Base-by-base conservation (phyloP, 2,888 invertebrate genomes). In the Laothoe populi region DNA sequence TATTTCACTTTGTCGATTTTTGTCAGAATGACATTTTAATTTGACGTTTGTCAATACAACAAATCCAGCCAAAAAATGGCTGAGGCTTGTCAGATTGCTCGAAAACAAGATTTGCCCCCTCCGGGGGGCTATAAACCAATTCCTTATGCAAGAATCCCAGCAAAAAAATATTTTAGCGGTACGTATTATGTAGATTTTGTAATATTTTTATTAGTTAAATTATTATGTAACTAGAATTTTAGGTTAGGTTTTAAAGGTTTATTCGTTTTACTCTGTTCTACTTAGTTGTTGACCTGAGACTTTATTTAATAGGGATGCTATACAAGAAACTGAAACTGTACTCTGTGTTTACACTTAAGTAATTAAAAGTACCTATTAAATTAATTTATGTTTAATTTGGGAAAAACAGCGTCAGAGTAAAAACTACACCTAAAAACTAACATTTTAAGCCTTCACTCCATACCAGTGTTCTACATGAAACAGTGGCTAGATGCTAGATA, bases 41-140 rank as follows among this genome's bases (percentile, higher is more conserved):
- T 49, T 59, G 21, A n/a, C 46, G 11, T 1, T 57, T 40, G 61
- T 57, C 7, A 53, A 67, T 70, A 69, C 59, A 60, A 40, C 64
- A 61, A 44, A 40, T 58, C 24, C 62, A 48, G 62, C 58, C 40
- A 38, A 69, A 82, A 84, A 79, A 90, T 91, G 91, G 82, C 85
- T 71, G 83, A 81, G 66, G 74, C 75, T 73, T 81, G 74, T 74
- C 79, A 79, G 71, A 59, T 88, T 64, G 77, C 68, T 61, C 80
- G 80, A 77, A 88, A 85, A 79, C 99, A 99, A 90, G 99, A 99
- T 91, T 94, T 99, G 94, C 99, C 99, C 79, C 99, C 99, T 66
- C 89, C 94, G 62, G 98, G 98, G 81, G 99, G 99, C 71, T 99
- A 98, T 85, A 94, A 94, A 69, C 94, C 96, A 21, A 96, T 98